A percentile compares a stretch with the other conserved stretches of the same genome.
Evolutionary conservation across 2,797 vertebrate genomes (phyloP).

Genomic region (Sebastes cheni): DNA sequence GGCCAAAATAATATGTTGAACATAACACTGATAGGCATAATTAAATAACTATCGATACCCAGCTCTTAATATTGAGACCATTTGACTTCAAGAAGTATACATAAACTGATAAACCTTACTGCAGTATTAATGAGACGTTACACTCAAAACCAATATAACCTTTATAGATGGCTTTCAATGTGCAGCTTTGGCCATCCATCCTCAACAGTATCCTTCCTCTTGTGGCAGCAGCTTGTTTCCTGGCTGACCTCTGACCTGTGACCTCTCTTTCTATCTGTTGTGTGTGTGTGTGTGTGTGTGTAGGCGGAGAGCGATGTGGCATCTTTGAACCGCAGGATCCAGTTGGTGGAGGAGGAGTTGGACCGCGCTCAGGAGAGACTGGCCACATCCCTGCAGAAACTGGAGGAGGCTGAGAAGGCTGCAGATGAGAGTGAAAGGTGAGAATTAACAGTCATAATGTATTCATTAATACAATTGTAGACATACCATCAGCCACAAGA

Average conservation of each 20-base stretch:
- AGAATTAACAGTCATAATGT: too few species aligned
- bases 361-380: too few species aligned
- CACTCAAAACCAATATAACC: neutral
- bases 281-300: neutral
- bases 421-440: slow-evolving; percentile 99
- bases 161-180: neutral
- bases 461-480: too few species aligned
- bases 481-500: too few species aligned
- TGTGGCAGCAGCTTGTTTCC: slow-evolving; percentile 22
- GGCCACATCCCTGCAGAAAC: slow-evolving; percentile 22
- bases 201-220: slow-evolving; percentile 15
- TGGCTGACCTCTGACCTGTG: slow-evolving; percentile 44
- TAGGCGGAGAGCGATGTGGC: too few species aligned
- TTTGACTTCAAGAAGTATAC: neutral
- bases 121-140: neutral
- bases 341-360: too few species aligned
- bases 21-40: too few species aligned
- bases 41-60: neutral
- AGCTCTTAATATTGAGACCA: neutral
- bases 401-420: slow-evolving; percentile 99
- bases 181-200: neutral
- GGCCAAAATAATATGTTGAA: too few species aligned
- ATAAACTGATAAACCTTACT: neutral
- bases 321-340: too few species aligned
- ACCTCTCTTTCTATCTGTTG: slow-evolving; percentile 12